phyloP scores from a whole-genome alignment of 2,113 vertebrate genomes.

The Rhea pennata region DNA sequence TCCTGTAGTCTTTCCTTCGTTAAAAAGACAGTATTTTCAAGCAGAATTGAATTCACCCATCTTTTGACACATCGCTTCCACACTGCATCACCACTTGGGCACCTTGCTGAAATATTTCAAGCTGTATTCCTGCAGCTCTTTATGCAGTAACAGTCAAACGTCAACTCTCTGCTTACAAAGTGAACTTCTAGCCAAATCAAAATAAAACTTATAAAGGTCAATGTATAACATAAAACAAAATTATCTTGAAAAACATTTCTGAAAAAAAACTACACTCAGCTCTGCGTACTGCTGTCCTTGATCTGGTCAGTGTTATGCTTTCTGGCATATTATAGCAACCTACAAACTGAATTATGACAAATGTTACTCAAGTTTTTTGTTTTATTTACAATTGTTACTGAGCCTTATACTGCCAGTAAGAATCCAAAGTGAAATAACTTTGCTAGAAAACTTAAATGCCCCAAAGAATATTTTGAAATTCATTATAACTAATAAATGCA shows the following conservation, averaged over 20 bases:
- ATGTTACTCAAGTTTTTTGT: neutral
- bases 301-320: neutral
- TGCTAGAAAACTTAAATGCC: neutral
- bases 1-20: neutral
- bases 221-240: neutral
- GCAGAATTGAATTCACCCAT: neutral
- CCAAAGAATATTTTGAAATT: neutral
- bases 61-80: neutral
- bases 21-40: neutral
- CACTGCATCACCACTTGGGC: neutral
- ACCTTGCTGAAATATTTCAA: neutral
- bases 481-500: neutral
- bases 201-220: neutral
- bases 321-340: neutral
- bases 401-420: neutral
- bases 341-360: neutral
- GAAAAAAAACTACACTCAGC: neutral
- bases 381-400: neutral
- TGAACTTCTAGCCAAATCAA: neutral
- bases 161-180: neutral
- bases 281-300: neutral
- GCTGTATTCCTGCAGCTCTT: neutral
- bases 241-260: neutral
- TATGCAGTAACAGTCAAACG: neutral
- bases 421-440: conserved; percentile 22